phyloP scores from a whole-genome alignment of 2,888 invertebrate genomes.

The Ectemnius cavifrons region DNA sequence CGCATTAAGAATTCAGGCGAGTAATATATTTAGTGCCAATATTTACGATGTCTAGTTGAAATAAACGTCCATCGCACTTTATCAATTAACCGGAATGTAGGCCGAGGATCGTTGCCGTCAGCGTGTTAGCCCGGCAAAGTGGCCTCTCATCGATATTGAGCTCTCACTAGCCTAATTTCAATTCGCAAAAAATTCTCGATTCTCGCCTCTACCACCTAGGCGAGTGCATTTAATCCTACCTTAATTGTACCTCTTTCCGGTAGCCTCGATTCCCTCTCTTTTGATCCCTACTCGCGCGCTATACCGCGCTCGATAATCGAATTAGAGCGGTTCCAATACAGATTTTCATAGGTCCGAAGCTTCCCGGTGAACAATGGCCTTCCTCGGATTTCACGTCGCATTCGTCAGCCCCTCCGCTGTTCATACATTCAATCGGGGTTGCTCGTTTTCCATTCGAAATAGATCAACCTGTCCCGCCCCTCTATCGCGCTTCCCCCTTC shows the following conservation, averaged over 20 bases:
- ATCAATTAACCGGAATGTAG: slow-evolving; percentile 18
- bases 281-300: background rate
- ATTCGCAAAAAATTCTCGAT: background rate
- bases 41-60: background rate
- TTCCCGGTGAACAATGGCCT: background rate
- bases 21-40: too few relatives aligned
- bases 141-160: slow-evolving; percentile 20
- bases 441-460: too few relatives aligned
- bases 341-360: background rate
- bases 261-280: too few relatives aligned
- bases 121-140: slow-evolving; percentile 14
- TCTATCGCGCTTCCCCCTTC: too few relatives aligned
- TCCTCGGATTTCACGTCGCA: background rate
- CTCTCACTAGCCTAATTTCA: slow-evolving; percentile 19
- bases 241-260: background rate
- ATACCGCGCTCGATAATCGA: background rate
- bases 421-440: too few relatives aligned
- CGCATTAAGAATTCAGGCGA: too few relatives aligned
- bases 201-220: slow-evolving; percentile 6
- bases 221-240: slow-evolving; percentile 10
- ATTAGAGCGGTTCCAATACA: background rate
- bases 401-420: too few relatives aligned
- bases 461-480: too few relatives aligned
- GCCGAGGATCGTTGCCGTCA: slow-evolving; percentile 11
- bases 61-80: slow-evolving; percentile 9